A percentile compares a stretch with the other conserved stretches of the same genome.
phyloP scores from a whole-genome alignment of 2,888 invertebrate genomes.

The Rhingia campestris region DNA sequence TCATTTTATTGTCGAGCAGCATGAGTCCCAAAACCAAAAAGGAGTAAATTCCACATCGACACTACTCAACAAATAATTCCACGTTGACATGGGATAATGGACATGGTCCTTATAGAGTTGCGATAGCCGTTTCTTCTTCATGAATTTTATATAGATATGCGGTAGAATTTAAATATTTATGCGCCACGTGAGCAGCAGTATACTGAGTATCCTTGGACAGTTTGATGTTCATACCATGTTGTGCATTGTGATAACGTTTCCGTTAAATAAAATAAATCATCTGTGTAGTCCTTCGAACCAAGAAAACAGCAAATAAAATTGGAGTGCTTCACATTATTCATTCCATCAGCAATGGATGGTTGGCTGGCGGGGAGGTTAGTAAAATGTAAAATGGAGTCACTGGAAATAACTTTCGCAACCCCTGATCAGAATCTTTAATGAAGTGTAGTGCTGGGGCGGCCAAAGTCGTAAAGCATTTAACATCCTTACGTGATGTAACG shows the following conservation, averaged over 20 bases:
- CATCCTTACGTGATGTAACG: slow-evolving; percentile 55
- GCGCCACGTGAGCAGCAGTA: slow-evolving; percentile 8
- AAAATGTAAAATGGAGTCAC: not conserved
- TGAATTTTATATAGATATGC: slow-evolving; percentile 69
- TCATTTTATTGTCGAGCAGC: slow-evolving; percentile 55
- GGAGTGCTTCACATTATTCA: slow-evolving; percentile 54
- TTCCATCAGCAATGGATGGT: slow-evolving; percentile 17
- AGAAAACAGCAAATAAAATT: slow-evolving; percentile 44
- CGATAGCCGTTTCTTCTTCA: slow-evolving; percentile 32
- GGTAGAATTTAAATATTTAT: slow-evolving; percentile 70
- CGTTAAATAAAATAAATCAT: slow-evolving; percentile 57
- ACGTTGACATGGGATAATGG: slow-evolving; percentile 58
- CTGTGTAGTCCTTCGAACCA: slow-evolving; percentile 51
- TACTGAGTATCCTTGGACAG: not conserved
- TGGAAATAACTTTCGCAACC: slow-evolving; percentile 20
- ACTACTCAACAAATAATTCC: slow-evolving; percentile 44
- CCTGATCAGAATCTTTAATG: slow-evolving; percentile 68
- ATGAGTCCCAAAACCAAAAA: not conserved
- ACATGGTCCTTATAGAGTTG: slow-evolving; percentile 36
- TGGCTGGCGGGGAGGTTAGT: no score
- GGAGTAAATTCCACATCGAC: slow-evolving; percentile 60
- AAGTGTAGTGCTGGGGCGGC: slow-evolving; percentile 36
- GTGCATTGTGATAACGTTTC: slow-evolving; percentile 36
- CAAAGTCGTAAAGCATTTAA: slow-evolving; percentile 64
- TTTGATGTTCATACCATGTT: slow-evolving; percentile 4